Conservation (phyloP, 2,113 vertebrate genomes). For the Pachycephala philippinensis region DNA sequence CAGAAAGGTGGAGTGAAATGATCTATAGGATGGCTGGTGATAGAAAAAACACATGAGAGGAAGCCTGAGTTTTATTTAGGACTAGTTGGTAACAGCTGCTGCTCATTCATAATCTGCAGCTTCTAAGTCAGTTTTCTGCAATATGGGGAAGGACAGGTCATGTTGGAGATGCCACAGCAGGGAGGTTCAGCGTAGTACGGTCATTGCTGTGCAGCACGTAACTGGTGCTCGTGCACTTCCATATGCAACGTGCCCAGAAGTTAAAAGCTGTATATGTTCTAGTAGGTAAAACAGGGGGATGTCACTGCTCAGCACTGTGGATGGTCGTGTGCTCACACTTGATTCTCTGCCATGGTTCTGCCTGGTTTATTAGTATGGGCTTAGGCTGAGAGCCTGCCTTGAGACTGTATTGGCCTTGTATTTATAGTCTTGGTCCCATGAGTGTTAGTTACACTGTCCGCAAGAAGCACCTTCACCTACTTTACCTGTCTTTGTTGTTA, state of each 20-base stretch:
- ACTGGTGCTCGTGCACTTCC: background rate
- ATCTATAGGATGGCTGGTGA: background rate
- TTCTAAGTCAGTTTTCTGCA: background rate
- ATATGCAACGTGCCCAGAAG: background rate
- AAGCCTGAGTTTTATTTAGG: background rate
- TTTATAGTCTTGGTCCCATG: background rate
- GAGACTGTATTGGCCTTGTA: background rate
- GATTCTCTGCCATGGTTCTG: rapidly evolving
- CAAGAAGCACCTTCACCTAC: background rate
- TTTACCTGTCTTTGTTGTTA: background rate
- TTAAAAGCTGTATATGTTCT: background rate
- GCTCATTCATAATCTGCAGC: background rate
- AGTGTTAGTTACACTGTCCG: background rate
- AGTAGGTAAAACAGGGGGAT: background rate
- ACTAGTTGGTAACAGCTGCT: background rate
- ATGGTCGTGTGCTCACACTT: rapidly evolving
- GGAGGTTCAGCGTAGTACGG: background rate
- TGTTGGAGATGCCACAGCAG: background rate
- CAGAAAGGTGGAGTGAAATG: background rate
- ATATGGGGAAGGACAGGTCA: background rate
- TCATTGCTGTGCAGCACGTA: background rate
- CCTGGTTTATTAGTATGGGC: background rate
- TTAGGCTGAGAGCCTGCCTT: background rate
- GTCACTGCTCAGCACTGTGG: background rate
- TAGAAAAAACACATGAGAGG: background rate